Base-by-base conservation (phyloP, 64 coral and sea anemone genomes). In the Cladopsammia gracilis region DNA sequence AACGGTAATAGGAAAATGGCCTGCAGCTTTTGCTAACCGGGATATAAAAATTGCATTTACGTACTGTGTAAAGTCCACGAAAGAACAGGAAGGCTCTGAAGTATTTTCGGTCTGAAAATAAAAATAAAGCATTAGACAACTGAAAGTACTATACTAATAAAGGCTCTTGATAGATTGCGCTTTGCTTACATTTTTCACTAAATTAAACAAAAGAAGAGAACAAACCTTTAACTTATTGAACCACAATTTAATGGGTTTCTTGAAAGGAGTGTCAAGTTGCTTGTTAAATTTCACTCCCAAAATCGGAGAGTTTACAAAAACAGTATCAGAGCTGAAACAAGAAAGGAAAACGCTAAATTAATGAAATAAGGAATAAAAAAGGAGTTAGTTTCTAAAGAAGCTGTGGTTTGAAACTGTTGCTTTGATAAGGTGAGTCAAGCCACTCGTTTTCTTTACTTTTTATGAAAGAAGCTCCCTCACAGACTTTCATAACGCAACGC, bases 41-140 rank as follows among this genome's bases (percentile, higher is more conserved):
- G 2, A 34, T 34, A 34, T 34, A 34, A 34, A 34, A 34, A 34
- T 34, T 1, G 34, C 18, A 13, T 85, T 64, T 75, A 76, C 80
- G 66, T 77, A 93, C 91, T 45, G 34, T 52, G 44, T 77, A 60
- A 93, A 93, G 3, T 93, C 91, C 1, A 93, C 59, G 43, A 93
- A 93, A 1, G 91, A 93, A 69, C 91, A 93, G 7, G 42, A 61
- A 70, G 91, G 80, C 44, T 77, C 64, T n/a, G 82, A 87, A 2
- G 48, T 7, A 71, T 93, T 93, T 93, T 65, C 7, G 7, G 22
- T 50, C 77, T 70, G 78, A 48, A 91, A 91, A 70, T 12, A 72
- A 76, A 44, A 48, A 45, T 62, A 9, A 66, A 7, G 43, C 48
- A 19, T 75, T 49, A 7, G 4, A 7, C 15, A 49, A 48, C 46